A percentile compares a stretch with the other conserved stretches of the same genome.
Conservation (phyloP, 2,113 vertebrate genomes). For the Halcyon malimbica region DNA sequence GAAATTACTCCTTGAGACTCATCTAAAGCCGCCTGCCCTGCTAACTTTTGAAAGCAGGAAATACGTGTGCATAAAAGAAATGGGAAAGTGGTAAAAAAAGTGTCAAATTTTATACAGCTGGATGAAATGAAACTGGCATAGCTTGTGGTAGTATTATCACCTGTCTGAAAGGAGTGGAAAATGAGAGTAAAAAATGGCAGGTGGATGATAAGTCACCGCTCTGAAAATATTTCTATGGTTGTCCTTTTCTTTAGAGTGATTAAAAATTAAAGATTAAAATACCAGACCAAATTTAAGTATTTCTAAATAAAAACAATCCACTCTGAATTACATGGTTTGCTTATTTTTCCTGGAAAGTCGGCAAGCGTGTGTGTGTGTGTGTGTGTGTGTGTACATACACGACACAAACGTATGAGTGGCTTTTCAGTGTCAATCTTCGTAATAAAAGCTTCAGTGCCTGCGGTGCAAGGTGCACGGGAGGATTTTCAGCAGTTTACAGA, state of each 20-base stretch:
- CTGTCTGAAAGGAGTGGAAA: background rate
- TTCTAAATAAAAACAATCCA: background rate
- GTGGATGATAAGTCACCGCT: background rate
- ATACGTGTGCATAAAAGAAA: background rate
- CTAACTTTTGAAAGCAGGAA: background rate
- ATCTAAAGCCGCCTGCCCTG: background rate
- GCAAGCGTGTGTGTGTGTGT: accelerated
- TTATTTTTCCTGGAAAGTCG: background rate
- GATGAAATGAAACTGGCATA: background rate
- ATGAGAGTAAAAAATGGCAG: background rate
- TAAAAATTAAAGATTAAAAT: background rate
- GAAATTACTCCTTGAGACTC: background rate
- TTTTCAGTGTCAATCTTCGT: background rate
- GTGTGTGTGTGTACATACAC: accelerated
- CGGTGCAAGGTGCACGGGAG: background rate
- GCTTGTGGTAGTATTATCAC: background rate
- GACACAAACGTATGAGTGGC: background rate
- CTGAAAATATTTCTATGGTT: background rate
- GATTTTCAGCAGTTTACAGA: background rate
- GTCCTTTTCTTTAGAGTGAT: background rate
- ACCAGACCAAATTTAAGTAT: background rate
- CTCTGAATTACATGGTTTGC: background rate
- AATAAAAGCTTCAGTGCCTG: background rate
- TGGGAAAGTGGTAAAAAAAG: background rate
- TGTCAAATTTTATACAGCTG: background rate